phyloP scores from a whole-genome alignment of 1,140 invertebrate species.

The Zaprionus inermis region DNA sequence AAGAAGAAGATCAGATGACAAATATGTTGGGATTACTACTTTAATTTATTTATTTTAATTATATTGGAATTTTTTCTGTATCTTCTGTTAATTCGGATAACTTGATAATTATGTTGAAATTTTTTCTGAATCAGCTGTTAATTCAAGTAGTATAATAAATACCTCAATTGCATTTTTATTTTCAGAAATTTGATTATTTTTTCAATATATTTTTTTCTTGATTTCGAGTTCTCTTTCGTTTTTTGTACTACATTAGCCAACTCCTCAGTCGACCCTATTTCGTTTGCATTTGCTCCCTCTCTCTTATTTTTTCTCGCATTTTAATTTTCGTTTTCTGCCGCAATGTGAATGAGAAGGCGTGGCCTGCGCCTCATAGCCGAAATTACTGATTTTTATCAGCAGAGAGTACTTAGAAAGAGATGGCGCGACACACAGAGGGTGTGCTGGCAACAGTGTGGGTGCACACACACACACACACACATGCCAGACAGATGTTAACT shows the following conservation, averaged over 20 bases:
- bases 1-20: too few species aligned
- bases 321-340: slow-evolving; percentile 60
- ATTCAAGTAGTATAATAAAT: too few species aligned
- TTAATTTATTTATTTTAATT: too few species aligned
- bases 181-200: too few species aligned
- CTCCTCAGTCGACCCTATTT: not conserved
- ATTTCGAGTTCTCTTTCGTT: not conserved
- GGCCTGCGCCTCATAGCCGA: slow-evolving; percentile 38
- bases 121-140: too few species aligned
- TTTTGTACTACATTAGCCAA: not conserved
- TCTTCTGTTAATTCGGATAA: too few species aligned
- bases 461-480: not conserved
- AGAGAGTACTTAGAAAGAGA: slow-evolving; percentile 42
- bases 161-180: too few species aligned
- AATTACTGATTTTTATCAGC: slow-evolving; percentile 80
- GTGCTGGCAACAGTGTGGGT: slow-evolving; percentile 8
- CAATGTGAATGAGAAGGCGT: slow-evolving; percentile 61
- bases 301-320: slow-evolving; percentile 38
- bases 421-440: slow-evolving; percentile 4
- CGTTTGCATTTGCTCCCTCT: not conserved
- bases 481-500: slow-evolving; percentile 62
- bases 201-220: not conserved
- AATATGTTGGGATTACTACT: too few species aligned
- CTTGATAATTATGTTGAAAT: too few species aligned
- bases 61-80: too few species aligned